A percentile compares a stretch with the other conserved stretches of the same genome.
These are phyloP conservation scores for Stichopus chloronotus DNA, from an alignment of 35 echinoderm and acorn worm genomes.

Conservation along the genomic window DNA sequence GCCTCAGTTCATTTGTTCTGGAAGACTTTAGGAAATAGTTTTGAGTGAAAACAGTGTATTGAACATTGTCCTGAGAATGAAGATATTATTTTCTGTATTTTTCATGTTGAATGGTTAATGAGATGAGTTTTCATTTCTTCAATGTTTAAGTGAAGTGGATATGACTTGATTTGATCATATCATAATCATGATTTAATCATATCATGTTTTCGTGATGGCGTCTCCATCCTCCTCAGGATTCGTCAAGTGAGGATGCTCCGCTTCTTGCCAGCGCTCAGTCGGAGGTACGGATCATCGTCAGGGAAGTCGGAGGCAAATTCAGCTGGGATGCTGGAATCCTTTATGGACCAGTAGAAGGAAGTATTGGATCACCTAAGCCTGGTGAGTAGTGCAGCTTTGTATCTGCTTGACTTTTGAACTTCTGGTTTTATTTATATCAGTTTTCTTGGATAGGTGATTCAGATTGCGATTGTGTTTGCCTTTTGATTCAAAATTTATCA, in stretches of 20 bases:
- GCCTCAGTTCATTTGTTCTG: background rate
- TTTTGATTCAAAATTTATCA: background rate
- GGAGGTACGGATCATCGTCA: constrained; percentile 71
- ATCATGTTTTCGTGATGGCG: no score
- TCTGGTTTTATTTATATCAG: background rate
- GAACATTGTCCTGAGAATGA: no score
- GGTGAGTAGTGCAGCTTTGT: background rate
- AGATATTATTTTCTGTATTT: no score
- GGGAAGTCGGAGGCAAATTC: constrained; percentile 89
- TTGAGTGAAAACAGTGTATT: background rate
- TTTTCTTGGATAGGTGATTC: background rate
- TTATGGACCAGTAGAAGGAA: constrained; percentile 76
- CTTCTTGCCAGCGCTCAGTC: constrained; percentile 53
- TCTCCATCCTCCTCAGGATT: constrained; percentile 17
- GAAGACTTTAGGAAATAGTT: background rate
- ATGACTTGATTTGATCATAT: no score
- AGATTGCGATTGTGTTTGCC: background rate
- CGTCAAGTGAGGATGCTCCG: background rate
- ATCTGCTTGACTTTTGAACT: background rate
- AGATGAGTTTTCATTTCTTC: no score
- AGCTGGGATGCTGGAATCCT: constrained; percentile 85
- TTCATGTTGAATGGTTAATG: no score
- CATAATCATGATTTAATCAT: no score
- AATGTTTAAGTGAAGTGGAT: no score
- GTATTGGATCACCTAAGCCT: background rate